Evolutionary conservation across 2,113 vertebrate genomes (phyloP).

Genomic region (Nannobrachium achirus): DNA sequence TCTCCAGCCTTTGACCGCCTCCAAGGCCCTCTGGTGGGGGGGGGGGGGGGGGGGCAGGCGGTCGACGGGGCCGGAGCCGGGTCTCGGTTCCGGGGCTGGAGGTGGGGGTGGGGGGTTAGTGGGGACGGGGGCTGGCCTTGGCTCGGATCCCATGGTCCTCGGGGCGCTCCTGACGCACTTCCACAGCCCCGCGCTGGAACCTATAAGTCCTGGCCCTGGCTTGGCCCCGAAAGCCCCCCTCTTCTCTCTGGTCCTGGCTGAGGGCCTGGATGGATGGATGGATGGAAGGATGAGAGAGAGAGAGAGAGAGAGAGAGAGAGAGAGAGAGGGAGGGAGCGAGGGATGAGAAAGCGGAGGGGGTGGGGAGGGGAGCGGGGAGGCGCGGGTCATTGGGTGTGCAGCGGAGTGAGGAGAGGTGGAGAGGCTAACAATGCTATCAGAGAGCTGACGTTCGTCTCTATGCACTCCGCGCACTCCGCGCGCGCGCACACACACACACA

Average conservation of each 20-base stretch:
- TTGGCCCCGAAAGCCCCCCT: conserved; percentile 60
- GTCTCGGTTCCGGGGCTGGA: conserved; percentile 65
- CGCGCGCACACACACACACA: conserved; percentile 6
- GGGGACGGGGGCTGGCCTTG: conserved; percentile 70
- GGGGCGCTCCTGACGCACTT: conserved; percentile 40
- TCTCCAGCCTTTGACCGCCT: conserved; percentile 50
- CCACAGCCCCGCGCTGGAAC: conserved; percentile 41
- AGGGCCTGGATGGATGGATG: conserved; percentile 43
- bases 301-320: background rate
- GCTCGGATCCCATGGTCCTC: conserved; percentile 61
- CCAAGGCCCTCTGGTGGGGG: conserved; percentile 61
- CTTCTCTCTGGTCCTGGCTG: conserved; percentile 43
- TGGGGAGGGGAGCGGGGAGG: conserved; percentile 38
- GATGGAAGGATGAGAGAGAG: conserved; percentile 2
- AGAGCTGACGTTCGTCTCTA: conserved; percentile 67
- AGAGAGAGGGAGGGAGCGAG: background rate
- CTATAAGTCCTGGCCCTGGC: conserved; percentile 56
- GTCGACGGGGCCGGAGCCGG: too few relatives aligned
- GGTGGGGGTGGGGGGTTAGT: background rate
- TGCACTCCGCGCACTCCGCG: conserved; percentile 30
- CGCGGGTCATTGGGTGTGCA: conserved; percentile 68
- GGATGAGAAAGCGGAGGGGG: too few relatives aligned
- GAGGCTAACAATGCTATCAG: conserved; percentile 80
- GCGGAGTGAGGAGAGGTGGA: conserved; percentile 75
- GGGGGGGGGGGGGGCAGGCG: conserved; percentile 30